Base-by-base conservation (phyloP, 35 echinoderm and acorn worm genomes). In the Ophiothrix spiculata region DNA sequence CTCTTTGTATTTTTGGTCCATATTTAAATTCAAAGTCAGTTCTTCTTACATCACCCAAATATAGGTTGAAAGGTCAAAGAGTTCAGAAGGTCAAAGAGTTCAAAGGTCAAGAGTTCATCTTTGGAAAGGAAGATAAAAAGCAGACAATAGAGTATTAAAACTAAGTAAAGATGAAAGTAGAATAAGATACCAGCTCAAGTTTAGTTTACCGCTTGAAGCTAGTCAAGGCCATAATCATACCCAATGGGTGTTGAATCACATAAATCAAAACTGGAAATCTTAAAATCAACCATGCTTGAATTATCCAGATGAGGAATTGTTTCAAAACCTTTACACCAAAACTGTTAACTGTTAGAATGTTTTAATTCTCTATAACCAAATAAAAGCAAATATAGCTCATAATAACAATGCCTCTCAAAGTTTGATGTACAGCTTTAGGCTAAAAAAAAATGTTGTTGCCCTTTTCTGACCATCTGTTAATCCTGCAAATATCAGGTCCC, bases 111-210 rank as follows among this genome's bases (percentile, higher is more conserved):
- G n/a, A n/a, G n/a, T n/a, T n/a, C 25, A n/a, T 69, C 60, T 69
- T 69, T 69, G 60, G 60, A 69, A 69, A 25, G 60, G 60, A 1
- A 6, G 60, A 69, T 69, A 69, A 69, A 69, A 69, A 69, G 60
- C 60, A 69, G 29, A 28, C 17, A 69, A 6, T 12, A 25, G 23
- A 25, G 6, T n/a, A 69, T 25, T 69, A 69, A n/a, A 69, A 28
- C 17, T 69, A 15, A 69, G 60, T 15, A 69, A 69, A 69, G 60
- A 69, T 25, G 29, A 69, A 4, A 69, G 60, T 25, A 69, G 60
- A 25, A 25, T 25, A 25, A 4, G 2, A 25, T 69, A 69, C 60
- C 17, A 25, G 60, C 60, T 69, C 60, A 69, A 25, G 17, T n/a
- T 69, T 69, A 69, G 8, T 54, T 54, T 25, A 25, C 23, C 25